Evolutionary conservation across 2,797 vertebrate species (phyloP).

Genomic region (Pyrrhura leucotis): DNA sequence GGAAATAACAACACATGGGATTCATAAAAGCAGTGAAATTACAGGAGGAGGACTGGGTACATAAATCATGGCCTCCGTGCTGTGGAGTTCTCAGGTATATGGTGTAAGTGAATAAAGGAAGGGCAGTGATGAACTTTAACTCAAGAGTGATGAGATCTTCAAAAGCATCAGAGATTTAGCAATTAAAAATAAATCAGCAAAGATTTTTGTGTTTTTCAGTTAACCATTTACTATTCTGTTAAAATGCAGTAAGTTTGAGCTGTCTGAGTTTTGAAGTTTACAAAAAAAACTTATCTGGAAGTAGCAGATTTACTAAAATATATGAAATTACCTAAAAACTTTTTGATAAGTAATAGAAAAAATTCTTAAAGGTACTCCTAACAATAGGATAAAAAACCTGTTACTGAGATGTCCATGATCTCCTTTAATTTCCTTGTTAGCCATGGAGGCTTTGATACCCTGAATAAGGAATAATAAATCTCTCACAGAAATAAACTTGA

Average conservation of each 20-base stretch:
- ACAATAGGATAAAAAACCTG: background rate
- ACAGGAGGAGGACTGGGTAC: background rate
- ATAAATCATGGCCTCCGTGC: background rate
- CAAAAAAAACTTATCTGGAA: background rate
- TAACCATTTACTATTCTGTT: background rate
- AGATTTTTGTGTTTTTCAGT: background rate
- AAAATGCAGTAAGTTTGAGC: background rate
- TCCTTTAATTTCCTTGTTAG: slow-evolving; percentile 10
- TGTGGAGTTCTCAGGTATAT: background rate
- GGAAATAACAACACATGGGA: background rate
- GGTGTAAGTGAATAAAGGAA: background rate
- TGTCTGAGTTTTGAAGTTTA: background rate
- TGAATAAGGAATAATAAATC: background rate
- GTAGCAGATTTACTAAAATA: background rate
- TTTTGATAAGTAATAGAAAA: background rate
- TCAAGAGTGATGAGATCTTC: background rate
- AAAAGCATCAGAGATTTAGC: background rate
- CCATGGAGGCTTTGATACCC: background rate
- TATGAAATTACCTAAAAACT: background rate
- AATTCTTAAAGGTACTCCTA: background rate
- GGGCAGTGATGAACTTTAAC: background rate
- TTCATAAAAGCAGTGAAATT: background rate
- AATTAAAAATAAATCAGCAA: background rate
- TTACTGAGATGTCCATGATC: background rate
- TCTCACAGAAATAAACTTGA: background rate